phyloP scores from a whole-genome alignment of 2,797 vertebrate genomes.

The Atherinosoma microstoma region DNA sequence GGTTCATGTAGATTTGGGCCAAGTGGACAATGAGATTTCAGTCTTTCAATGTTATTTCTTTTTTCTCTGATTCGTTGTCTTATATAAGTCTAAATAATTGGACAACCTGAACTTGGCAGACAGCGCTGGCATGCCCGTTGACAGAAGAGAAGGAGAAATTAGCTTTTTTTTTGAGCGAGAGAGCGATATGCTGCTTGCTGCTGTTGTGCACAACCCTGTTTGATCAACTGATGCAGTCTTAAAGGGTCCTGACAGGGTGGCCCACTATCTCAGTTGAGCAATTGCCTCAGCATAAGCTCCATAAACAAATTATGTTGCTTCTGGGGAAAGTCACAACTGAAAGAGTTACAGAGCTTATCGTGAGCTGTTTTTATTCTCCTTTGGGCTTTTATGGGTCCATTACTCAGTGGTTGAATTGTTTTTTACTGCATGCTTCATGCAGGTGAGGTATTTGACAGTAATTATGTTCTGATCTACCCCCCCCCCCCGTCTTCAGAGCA shows the following conservation, averaged over 20 bases:
- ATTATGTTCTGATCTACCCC: conserved; percentile 72
- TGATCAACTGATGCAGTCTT: conserved; percentile 68
- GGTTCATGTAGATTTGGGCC: conserved; percentile 51
- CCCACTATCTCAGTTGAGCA: conserved; percentile 65
- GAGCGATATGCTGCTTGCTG: conserved; percentile 26
- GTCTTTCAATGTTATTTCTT: conserved; percentile 14
- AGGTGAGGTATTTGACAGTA: conserved; percentile 77
- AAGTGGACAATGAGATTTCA: conserved; percentile 44
- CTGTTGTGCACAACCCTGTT: conserved; percentile 44
- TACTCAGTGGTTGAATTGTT: conserved; percentile 66
- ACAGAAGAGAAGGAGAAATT: conserved; percentile 44
- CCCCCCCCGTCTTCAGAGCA: conserved; percentile 43
- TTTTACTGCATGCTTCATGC: conserved; percentile 62
- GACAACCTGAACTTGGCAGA: conserved; percentile 67
- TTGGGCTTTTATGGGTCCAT: conserved; percentile 72
- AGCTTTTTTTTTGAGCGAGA: conserved; percentile 18
- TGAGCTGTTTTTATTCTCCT: conserved; percentile 66
- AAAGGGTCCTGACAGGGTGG: conserved; percentile 70
- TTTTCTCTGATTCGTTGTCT: conserved; percentile 43
- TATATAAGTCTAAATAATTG: conserved; percentile 65
- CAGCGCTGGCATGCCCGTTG: conserved; percentile 42
- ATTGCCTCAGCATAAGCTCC: conserved; percentile 65
- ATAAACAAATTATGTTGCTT: conserved; percentile 72
- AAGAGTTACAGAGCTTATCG: conserved; percentile 64
- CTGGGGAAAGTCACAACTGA: conserved; percentile 53